These are phyloP conservation scores for Eristalis arbustorum DNA, from an alignment of 2,888 invertebrate genomes.

Conservation along the genomic window DNA sequence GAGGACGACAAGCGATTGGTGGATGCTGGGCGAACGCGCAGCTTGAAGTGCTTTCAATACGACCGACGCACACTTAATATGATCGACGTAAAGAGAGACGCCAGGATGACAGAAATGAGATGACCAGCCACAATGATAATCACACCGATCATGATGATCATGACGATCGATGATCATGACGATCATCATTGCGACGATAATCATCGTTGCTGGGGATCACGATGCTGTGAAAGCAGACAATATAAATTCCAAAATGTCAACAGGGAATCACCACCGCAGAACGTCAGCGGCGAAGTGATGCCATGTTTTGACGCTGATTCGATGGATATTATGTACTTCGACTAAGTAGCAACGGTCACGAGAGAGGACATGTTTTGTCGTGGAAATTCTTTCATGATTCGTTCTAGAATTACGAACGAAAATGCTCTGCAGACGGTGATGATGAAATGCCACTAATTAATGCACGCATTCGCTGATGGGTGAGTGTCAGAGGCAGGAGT, in stretches of 20 bases:
- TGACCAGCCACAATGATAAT: conserved; percentile 2
- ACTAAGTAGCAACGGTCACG: neutral
- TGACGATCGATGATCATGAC: neutral
- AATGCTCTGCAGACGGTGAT: neutral
- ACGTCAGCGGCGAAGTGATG: conserved; percentile 33
- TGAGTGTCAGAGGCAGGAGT: neutral
- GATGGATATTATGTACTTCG: conserved; percentile 13
- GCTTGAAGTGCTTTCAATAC: conserved; percentile 70
- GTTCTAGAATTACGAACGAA: neutral
- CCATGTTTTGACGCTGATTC: conserved; percentile 53
- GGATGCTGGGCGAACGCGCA: conserved; percentile 63
- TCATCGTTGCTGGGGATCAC: conserved; percentile 13
- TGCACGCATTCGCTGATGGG: neutral
- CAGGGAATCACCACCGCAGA: conserved; percentile 40
- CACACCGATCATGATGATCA: neutral
- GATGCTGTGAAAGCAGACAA: conserved; percentile 58
- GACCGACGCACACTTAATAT: conserved; percentile 65
- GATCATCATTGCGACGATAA: neutral
- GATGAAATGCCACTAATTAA: neutral
- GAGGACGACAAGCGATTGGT: conserved; percentile 53
- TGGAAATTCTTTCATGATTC: neutral
- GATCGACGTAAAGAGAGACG: conserved; percentile 63
- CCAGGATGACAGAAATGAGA: conserved; percentile 61
- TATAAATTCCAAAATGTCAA: conserved; percentile 64
- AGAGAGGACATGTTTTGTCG: neutral